phyloP scores from a whole-genome alignment of 2,888 invertebrate genomes.

The Andrena hattorfiana region DNA sequence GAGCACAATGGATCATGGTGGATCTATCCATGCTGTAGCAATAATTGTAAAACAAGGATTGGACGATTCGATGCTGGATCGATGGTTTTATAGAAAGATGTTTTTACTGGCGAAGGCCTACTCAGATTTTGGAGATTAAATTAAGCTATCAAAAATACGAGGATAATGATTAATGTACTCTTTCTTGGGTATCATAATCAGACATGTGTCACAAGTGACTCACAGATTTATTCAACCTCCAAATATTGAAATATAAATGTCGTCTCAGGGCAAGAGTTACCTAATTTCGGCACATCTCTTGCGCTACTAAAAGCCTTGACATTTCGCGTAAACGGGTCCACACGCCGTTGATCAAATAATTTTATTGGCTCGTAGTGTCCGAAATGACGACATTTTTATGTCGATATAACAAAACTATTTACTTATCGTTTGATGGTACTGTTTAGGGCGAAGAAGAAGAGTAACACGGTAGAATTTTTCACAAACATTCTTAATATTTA shows the following conservation, averaged over 20 bases:
- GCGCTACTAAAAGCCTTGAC: conserved; percentile 2
- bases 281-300: background rate
- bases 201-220: background rate
- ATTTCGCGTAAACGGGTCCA: background rate
- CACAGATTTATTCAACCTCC: background rate
- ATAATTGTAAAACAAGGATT: background rate
- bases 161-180: background rate
- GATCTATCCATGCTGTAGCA: conserved; percentile 44
- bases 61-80: no score
- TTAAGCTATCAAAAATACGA: no score
- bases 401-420: background rate
- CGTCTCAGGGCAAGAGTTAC: background rate
- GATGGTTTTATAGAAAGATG: no score
- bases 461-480: no score
- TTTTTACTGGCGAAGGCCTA: no score
- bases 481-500: no score
- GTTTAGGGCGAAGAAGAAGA: background rate
- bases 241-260: background rate
- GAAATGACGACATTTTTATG: background rate
- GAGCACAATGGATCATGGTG: conserved; percentile 29
- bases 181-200: background rate
- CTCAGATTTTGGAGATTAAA: no score
- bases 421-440: background rate
- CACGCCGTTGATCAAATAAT: background rate
- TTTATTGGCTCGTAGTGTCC: background rate